A percentile compares a stretch with the other conserved stretches of the same genome.
Evolutionary conservation across 2,113 vertebrate genomes (phyloP).

Genomic region (Phylloscopus whistleri): DNA sequence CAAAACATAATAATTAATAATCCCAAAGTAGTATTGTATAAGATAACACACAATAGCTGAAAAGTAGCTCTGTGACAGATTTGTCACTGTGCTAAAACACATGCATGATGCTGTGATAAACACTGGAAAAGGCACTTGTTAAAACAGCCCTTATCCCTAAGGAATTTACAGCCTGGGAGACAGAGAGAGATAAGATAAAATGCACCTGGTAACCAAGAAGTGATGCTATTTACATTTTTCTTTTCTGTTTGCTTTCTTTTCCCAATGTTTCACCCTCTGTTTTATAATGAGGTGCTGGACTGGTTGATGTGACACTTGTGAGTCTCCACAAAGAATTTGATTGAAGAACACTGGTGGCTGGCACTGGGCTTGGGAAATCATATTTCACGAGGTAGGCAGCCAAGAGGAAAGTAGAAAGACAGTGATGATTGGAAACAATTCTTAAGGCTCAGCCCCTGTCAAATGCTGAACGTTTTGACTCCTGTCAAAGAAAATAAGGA

Average conservation of each 20-base stretch:
- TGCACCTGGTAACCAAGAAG: conserved; percentile 56
- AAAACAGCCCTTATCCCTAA: background rate
- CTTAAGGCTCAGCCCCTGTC: conserved; percentile 3
- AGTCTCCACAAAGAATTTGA: background rate
- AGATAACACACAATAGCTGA: background rate
- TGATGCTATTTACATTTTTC: conserved; percentile 56
- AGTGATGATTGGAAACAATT: background rate
- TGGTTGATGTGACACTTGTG: conserved; percentile 44
- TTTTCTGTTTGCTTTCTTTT: conserved; percentile 59
- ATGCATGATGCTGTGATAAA: conserved; percentile 3
- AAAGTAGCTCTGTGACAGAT: background rate
- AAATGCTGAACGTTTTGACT: conserved; percentile 2
- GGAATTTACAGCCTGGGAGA: conserved; percentile 50
- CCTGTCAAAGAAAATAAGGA: conserved; percentile 36
- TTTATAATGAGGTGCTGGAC: conserved; percentile 58
- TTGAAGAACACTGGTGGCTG: conserved; percentile 29
- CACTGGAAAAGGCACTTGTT: conserved; percentile 23
- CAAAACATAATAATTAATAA: background rate
- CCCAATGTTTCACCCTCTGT: background rate
- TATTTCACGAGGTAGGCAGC: background rate
- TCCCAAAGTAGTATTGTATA: background rate
- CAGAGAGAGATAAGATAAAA: conserved; percentile 59
- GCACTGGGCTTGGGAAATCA: conserved; percentile 27
- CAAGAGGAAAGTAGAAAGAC: conserved; percentile 13
- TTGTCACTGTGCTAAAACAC: background rate